phyloP scores from a whole-genome alignment of 2,797 vertebrate genomes.

The Oreonectes daqikongensis region DNA sequence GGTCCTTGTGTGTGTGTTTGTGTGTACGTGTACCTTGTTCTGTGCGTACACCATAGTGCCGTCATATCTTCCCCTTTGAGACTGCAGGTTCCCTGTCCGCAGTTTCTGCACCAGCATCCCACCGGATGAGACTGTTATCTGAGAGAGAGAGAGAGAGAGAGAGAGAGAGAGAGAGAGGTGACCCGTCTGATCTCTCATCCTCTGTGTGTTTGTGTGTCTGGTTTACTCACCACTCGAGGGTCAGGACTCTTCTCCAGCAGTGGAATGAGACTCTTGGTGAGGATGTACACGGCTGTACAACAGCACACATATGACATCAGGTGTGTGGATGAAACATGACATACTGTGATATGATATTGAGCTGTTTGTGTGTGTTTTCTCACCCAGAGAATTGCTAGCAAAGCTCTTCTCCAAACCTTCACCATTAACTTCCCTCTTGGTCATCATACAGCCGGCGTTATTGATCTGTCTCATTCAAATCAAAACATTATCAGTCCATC shows the following conservation, averaged over 20 bases:
- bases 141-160: slow-evolving; percentile 4
- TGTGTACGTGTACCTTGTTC: slow-evolving; percentile 80
- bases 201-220: neutral
- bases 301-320: slow-evolving; percentile 17
- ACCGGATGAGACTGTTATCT: slow-evolving; percentile 79
- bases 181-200: neutral
- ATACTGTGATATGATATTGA: neutral
- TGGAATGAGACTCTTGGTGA: slow-evolving; percentile 79
- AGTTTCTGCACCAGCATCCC: slow-evolving; percentile 84
- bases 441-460: slow-evolving; percentile 80
- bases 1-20: no score
- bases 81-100: slow-evolving; percentile 79
- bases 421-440: slow-evolving; percentile 75
- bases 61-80: slow-evolving; percentile 75
- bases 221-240: slow-evolving; percentile 79
- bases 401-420: slow-evolving; percentile 82
- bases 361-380: slow-evolving; percentile 49
- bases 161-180: neutral
- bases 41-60: slow-evolving; percentile 83
- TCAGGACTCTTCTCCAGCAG: slow-evolving; percentile 80
- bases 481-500: neutral
- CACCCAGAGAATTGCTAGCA: slow-evolving; percentile 78
- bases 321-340: neutral
- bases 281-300: slow-evolving; percentile 75
- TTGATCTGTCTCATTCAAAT: slow-evolving; percentile 70